These are phyloP conservation scores for Cyprinodon tularosa DNA, from an alignment of 2,113 vertebrate genomes.

Conservation along the genomic window DNA sequence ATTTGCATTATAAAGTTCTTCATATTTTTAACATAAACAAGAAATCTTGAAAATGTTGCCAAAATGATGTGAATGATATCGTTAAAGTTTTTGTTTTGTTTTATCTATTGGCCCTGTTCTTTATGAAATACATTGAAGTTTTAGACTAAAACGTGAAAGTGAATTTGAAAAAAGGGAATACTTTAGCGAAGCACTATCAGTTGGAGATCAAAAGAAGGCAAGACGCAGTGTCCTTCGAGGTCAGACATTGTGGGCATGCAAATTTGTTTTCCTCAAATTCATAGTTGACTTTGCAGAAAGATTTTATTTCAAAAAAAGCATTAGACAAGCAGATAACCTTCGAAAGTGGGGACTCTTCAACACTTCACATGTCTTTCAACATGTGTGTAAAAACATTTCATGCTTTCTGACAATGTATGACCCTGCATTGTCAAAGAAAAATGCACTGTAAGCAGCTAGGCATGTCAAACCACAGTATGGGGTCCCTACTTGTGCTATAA, in stretches of 20 bases:
- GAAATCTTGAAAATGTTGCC: not conserved
- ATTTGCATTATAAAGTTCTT: not conserved
- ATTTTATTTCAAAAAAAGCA: constrained; percentile 41
- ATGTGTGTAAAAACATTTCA: constrained; percentile 67
- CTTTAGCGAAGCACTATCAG: not conserved
- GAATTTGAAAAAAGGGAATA: not conserved
- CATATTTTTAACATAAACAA: not conserved
- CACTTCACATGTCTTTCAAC: constrained; percentile 66
- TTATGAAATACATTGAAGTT: not conserved
- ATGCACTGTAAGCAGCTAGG: constrained; percentile 78
- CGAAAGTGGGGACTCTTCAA: constrained; percentile 35
- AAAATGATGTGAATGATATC: not conserved
- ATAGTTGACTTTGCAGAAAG: constrained; percentile 50
- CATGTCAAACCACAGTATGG: constrained; percentile 77
- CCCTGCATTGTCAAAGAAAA: constrained; percentile 77
- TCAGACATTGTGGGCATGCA: constrained; percentile 10
- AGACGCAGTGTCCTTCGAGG: constrained; percentile 13
- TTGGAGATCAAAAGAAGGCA: not conserved
- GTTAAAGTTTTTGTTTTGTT: too few relatives aligned
- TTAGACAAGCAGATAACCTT: constrained; percentile 56
- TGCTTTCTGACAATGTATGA: constrained; percentile 68
- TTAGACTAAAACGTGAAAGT: not conserved
- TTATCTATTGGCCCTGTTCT: too few relatives aligned
- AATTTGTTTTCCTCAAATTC: constrained; percentile 4
- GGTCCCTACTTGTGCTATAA: constrained; percentile 77